These are phyloP conservation scores for Protonemura montana DNA, from an alignment of 2,888 invertebrate species.

Conservation along the genomic window DNA sequence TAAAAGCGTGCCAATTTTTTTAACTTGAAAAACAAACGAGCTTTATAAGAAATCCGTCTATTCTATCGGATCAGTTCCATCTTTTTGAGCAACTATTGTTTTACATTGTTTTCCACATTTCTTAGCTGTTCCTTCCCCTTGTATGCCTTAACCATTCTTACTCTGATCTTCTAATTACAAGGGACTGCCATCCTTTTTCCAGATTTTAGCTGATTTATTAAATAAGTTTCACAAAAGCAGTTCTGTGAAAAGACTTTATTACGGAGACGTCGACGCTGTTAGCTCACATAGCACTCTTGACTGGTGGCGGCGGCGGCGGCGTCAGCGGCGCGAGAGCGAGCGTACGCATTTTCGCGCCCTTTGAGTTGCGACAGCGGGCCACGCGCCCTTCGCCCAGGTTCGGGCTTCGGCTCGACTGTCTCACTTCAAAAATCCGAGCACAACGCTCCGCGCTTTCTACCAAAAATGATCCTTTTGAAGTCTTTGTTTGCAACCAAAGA, in stretches of 20 bases:
- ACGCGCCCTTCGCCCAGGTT: slow-evolving; percentile 4
- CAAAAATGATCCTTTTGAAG: slow-evolving; percentile 48
- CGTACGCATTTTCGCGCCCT: slow-evolving; percentile 13
- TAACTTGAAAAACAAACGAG: no score
- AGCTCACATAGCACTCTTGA: no score
- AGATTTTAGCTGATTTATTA: background rate
- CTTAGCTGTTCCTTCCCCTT: no score
- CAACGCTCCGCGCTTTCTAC: background rate
- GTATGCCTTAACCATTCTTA: no score
- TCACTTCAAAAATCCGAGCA: slow-evolving; percentile 24
- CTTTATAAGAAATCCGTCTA: no score
- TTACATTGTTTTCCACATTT: no score
- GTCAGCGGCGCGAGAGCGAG: background rate
- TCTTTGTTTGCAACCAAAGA: slow-evolving; percentile 50
- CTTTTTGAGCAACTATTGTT: no score
- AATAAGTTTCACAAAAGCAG: background rate
- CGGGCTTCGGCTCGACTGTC: background rate
- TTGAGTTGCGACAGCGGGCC: background rate
- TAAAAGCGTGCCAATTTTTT: no score
- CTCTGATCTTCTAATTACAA: no score
- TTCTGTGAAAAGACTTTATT: background rate
- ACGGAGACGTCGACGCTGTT: background rate
- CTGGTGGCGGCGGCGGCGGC: slow-evolving; percentile 5
- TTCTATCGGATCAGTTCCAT: no score
- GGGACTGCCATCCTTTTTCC: background rate